Evolutionary conservation across 2,888 invertebrate genomes (phyloP).

Genomic region (Sphinx pinastri): DNA sequence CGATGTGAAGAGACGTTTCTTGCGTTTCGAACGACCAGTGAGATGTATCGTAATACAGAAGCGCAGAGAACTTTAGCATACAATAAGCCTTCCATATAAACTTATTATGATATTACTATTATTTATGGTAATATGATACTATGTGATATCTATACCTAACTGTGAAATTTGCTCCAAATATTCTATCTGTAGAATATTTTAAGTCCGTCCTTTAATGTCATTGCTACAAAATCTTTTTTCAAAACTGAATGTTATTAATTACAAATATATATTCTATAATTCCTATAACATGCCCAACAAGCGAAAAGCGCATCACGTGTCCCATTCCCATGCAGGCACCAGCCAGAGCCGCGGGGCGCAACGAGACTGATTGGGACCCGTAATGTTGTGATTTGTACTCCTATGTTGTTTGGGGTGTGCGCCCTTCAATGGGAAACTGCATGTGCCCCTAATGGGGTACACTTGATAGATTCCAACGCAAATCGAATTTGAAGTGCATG

Average conservation of each 20-base stretch:
- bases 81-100: too few species aligned
- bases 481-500: conserved; percentile 11
- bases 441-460: conserved; percentile 32
- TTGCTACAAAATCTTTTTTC: too few species aligned
- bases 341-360: background rate
- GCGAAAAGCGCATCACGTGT: conserved; percentile 16
- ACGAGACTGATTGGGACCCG: conserved; percentile 1
- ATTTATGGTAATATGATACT: too few species aligned
- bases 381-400: conserved; percentile 17
- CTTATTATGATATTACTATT: too few species aligned
- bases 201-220: too few species aligned
- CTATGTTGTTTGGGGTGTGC: conserved; percentile 14
- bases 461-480: conserved; percentile 12
- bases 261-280: background rate
- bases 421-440: conserved; percentile 36
- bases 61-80: too few species aligned
- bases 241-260: background rate
- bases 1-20: too few species aligned
- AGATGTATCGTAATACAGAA: too few species aligned
- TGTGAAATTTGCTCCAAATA: too few species aligned
- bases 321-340: background rate
- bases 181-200: too few species aligned
- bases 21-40: too few species aligned
- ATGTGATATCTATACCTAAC: too few species aligned
- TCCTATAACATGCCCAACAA: background rate